Conservation (phyloP, 2,888 invertebrate genomes). For the Prosopocoilus inquinatus region DNA sequence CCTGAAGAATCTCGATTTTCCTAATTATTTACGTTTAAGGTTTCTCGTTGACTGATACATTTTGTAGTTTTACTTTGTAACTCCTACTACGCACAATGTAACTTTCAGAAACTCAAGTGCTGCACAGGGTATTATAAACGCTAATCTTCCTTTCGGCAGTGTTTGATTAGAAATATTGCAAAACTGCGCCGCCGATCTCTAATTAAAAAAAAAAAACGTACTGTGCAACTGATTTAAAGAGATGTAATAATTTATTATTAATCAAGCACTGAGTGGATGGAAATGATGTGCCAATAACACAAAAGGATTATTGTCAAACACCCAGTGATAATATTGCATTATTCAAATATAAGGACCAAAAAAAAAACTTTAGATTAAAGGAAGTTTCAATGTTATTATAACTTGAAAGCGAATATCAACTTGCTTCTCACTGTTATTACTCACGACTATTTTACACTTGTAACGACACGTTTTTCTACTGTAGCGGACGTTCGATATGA, state of each 20-base stretch:
- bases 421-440: too few species aligned
- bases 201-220: too few species aligned
- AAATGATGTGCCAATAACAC: not conserved
- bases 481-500: too few species aligned
- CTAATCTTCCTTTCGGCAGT: not conserved
- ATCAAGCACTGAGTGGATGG: not conserved
- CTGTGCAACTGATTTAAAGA: too few species aligned
- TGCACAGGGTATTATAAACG: constrained; percentile 14
- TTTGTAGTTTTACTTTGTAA: constrained; percentile 8
- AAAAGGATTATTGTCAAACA: not conserved
- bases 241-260: too few species aligned
- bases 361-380: not conserved
- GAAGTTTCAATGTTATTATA: too few species aligned
- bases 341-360: constrained; percentile 2
- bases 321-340: constrained; percentile 1
- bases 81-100: constrained; percentile 13
- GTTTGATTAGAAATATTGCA: too few species aligned
- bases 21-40: constrained; percentile 1
- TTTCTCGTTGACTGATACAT: constrained; percentile 13
- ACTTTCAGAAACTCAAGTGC: constrained; percentile 1
- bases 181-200: too few species aligned
- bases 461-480: too few species aligned
- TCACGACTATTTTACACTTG: too few species aligned
- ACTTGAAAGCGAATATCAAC: too few species aligned
- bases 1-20: constrained; percentile 2